Percentiles rank a stretch among this genome's conserved stretches.
phyloP scores from a whole-genome alignment of 2,113 vertebrate species.

The Nestor notabilis region DNA sequence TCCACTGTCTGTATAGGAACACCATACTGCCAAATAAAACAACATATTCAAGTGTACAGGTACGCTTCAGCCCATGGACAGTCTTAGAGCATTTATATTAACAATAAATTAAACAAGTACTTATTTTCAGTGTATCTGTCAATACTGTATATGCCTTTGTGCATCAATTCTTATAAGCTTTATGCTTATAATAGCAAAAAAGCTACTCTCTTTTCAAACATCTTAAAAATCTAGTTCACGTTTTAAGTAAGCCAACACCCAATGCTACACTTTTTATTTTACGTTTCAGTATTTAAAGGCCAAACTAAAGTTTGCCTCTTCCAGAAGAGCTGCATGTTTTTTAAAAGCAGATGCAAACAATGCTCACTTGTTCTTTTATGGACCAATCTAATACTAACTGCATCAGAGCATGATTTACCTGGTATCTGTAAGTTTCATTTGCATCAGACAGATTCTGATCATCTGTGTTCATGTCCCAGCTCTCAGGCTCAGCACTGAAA shows the following conservation, averaged over 20 bases:
- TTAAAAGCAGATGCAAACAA: not conserved
- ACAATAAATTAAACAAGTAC: not conserved
- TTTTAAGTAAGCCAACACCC: not conserved
- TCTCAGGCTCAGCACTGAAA: conserved; percentile 54
- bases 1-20: conserved; percentile 72
- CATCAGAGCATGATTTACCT: conserved; percentile 47
- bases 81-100: not conserved
- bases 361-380: not conserved
- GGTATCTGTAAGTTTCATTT: conserved; percentile 71
- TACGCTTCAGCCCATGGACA: not conserved
- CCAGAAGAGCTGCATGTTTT: not conserved
- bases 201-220: not conserved
- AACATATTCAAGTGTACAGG: not conserved
- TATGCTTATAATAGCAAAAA: not conserved
- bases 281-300: not conserved
- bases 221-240: not conserved
- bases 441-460: not conserved
- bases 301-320: not conserved
- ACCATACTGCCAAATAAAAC: conserved; percentile 80
- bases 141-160: not conserved
- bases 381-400: not conserved
- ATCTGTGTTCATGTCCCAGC: conserved; percentile 34
- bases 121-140: not conserved
- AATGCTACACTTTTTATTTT: not conserved
- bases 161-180: not conserved